Conservation (phyloP, 2,113 vertebrate genomes). For the Alethe diademata region DNA sequence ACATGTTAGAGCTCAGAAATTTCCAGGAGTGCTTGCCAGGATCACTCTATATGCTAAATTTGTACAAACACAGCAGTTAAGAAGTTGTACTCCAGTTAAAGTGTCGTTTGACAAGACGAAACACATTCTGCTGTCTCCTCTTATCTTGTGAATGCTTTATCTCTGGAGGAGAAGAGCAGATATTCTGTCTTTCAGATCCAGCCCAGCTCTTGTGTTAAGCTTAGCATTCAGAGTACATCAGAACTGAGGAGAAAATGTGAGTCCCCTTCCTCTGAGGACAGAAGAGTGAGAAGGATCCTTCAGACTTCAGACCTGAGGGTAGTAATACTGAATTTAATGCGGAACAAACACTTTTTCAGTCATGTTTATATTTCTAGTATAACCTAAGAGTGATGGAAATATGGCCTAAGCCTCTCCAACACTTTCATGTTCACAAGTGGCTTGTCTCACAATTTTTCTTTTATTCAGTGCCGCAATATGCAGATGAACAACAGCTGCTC, state of each 20-base stretch:
- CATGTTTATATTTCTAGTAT: background rate
- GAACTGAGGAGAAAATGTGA: background rate
- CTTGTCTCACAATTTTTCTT: background rate
- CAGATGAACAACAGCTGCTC: background rate
- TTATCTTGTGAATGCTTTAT: constrained; percentile 60
- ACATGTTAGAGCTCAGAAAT: background rate
- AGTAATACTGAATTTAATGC: background rate
- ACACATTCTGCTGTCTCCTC: constrained; percentile 30
- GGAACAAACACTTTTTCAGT: background rate
- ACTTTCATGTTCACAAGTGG: background rate
- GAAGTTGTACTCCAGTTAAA: constrained; percentile 46
- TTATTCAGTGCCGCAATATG: background rate
- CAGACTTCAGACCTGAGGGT: background rate
- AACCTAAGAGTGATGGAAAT: background rate
- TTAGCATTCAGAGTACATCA: background rate
- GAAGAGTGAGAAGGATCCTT: background rate
- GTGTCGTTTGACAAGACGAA: constrained; percentile 40
- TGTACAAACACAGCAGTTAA: constrained; percentile 57
- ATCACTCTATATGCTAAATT: constrained; percentile 60
- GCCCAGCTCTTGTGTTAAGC: background rate
- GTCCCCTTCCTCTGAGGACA: background rate
- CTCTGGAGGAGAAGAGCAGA: constrained; percentile 21
- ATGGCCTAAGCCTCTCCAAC: background rate
- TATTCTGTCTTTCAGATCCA: constrained; percentile 24
- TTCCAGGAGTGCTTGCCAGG: constrained; percentile 24